Evolutionary conservation across 2,888 invertebrate species (phyloP).

Genomic region (Penaeus monodon): DNA sequence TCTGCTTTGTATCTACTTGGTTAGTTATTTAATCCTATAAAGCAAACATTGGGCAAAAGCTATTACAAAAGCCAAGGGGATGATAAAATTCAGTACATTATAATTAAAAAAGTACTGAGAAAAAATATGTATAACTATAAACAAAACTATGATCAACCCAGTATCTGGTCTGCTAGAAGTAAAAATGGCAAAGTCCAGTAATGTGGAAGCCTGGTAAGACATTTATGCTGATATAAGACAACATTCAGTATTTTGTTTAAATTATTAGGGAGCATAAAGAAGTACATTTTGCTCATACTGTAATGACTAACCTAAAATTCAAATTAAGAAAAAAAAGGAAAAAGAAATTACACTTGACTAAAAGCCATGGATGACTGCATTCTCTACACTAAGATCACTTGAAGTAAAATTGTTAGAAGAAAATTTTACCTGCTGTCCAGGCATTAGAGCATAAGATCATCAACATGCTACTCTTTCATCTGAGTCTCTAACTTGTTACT

Average conservation of each 20-base stretch:
- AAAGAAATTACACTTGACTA: neutral
- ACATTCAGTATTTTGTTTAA: slow-evolving; percentile 2
- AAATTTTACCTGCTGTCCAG: too few relatives aligned
- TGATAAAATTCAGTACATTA: slow-evolving; percentile 6
- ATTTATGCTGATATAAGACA: slow-evolving; percentile 14
- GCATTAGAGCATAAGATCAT: too few relatives aligned
- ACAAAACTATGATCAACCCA: neutral
- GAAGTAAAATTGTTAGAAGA: neutral
- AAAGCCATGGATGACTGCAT: slow-evolving; percentile 3
- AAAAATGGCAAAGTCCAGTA: slow-evolving; percentile 24
- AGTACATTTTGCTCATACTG: neutral
- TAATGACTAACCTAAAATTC: slow-evolving; percentile 10
- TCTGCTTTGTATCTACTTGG: slow-evolving; percentile 19
- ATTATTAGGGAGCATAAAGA: neutral
- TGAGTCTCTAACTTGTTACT: too few relatives aligned
- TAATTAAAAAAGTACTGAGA: slow-evolving; percentile 10
- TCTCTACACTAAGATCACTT: slow-evolving; percentile 6
- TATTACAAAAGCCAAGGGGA: slow-evolving; percentile 11
- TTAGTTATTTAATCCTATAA: neutral
- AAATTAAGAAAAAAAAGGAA: slow-evolving; percentile 1
- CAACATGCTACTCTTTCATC: too few relatives aligned
- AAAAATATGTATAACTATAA: slow-evolving; percentile 10
- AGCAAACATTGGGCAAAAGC: slow-evolving; percentile 13
- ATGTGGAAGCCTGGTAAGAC: slow-evolving; percentile 34
- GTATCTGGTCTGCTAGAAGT: neutral